A percentile compares a stretch with the other conserved stretches of the same genome.
These are phyloP conservation scores for Sebastes fasciatus DNA, from an alignment of 2,113 vertebrate species.

Conservation along the genomic window DNA sequence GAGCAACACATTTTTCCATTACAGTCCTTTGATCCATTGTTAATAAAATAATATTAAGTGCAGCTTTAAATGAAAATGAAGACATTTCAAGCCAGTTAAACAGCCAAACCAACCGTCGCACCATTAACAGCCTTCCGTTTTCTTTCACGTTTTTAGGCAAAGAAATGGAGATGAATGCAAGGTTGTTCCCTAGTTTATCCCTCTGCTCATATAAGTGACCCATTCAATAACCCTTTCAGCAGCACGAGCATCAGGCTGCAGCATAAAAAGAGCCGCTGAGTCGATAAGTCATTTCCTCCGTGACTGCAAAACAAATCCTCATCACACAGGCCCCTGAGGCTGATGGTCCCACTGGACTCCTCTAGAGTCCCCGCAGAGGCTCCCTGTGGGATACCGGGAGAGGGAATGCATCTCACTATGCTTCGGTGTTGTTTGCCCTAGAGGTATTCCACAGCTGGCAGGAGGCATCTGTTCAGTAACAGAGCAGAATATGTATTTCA, in stretches of 20 bases:
- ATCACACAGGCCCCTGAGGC: conserved; percentile 12
- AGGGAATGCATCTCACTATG: not conserved
- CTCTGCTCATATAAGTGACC: conserved; percentile 15
- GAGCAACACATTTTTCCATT: not conserved
- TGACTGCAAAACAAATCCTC: not conserved
- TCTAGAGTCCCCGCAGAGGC: not conserved
- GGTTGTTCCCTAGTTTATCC: not conserved
- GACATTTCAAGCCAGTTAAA: not conserved
- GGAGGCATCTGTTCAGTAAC: not conserved
- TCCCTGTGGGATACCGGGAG: conserved; percentile 14
- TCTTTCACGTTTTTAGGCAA: not conserved
- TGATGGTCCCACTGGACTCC: not conserved
- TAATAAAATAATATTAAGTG: not conserved
- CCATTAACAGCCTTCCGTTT: not conserved
- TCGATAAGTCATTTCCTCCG: conserved; percentile 49
- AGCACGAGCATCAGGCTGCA: not conserved
- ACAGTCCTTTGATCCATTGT: not conserved
- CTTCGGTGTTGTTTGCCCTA: not conserved
- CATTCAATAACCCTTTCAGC: conserved; percentile 29
- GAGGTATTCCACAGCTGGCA: conserved; percentile 11
- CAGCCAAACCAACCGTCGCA: not conserved
- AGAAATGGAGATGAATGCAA: not conserved
- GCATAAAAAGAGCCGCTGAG: conserved; percentile 30
- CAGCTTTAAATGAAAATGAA: not conserved
- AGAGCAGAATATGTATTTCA: not conserved